phyloP scores from a whole-genome alignment of 1,140 invertebrate species.

The Meteorus sp. region DNA sequence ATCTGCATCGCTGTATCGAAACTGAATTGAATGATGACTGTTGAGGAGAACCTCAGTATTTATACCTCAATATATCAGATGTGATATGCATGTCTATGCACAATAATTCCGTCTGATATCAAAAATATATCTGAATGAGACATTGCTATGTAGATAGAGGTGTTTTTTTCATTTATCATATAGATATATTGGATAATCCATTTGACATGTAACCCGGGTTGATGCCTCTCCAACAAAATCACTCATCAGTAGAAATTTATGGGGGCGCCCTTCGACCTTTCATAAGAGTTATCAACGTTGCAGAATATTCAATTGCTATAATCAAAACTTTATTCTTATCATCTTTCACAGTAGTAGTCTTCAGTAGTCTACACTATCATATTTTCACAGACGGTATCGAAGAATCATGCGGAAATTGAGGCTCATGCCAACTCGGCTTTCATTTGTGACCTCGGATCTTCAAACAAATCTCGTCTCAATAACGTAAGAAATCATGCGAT shows the following conservation, averaged over 20 bases:
- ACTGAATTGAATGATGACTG: neutral
- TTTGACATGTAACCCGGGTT: too few relatives aligned
- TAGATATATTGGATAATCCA: too few relatives aligned
- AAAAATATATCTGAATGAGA: too few relatives aligned
- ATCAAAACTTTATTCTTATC: neutral
- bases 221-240: too few relatives aligned
- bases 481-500: constrained; percentile 45
- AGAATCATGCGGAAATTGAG: constrained; percentile 51
- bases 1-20: constrained; percentile 24
- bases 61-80: neutral
- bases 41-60: neutral
- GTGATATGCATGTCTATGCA: too few relatives aligned
- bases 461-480: constrained; percentile 49
- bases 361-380: constrained; percentile 23
- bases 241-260: too few relatives aligned
- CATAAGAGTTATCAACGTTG: too few relatives aligned
- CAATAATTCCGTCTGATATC: too few relatives aligned
- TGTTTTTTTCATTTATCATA: too few relatives aligned
- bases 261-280: too few relatives aligned
- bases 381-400: constrained; percentile 47
- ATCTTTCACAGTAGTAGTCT: constrained; percentile 7
- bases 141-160: too few relatives aligned
- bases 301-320: too few relatives aligned
- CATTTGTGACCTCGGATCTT: constrained; percentile 46
- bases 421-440: constrained; percentile 35